Evolutionary conservation across 2,888 invertebrate genomes (phyloP), one percentile per base, ranked within the genome.

Genomic region (Pachymerium ferrugineum): DNA sequence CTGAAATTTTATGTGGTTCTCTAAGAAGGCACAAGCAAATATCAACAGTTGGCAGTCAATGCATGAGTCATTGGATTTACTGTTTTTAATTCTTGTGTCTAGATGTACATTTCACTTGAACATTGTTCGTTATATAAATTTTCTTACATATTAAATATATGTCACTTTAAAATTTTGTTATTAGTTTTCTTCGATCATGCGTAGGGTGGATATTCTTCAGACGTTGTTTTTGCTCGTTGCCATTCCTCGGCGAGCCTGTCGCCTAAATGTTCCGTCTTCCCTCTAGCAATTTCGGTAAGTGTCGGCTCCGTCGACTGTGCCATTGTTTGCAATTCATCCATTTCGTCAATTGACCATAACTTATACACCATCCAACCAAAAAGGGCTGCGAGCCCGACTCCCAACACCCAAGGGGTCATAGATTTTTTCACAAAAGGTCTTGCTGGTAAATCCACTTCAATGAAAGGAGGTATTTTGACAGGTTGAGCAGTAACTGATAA

Each of bases 321-420:
- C 25, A 28, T 62, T 25, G 62, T 62, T 62, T 25, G 25, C n/a
- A 62, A 62, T 28, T 62, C 62, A n/a, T 62, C 62, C 62, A 62
- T 14, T 8, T 62, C 62, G 62, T 62, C 62, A n/a, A 62, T 25
- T 25, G 62, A 25, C 62, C 62, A 62, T 25, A 62, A 28, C 28
- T 62, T 62, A 25, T 62, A 62, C 62, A 62, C 62, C 62, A 62
- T 62, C 28, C 28, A 62, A 28, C 62, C 62, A 28, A 62, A 62
- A 28, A 62, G 28, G 28, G 62, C 62, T 28, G 62, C 62, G 1
- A 62, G 62, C n/a, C 62, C 62, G 28, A 62, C 25, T 25, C 62
- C 62, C 3, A 62, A 12, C 8, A 22, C 62, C 62, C 62, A 62
- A 3, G 62, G 62, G 25, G 62, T 62, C 62, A 62, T 62, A 12